Evolutionary conservation across 2,797 vertebrate genomes (phyloP), one percentile per base, ranked within the genome.

Genomic region (Microctenopoma lineatum): DNA sequence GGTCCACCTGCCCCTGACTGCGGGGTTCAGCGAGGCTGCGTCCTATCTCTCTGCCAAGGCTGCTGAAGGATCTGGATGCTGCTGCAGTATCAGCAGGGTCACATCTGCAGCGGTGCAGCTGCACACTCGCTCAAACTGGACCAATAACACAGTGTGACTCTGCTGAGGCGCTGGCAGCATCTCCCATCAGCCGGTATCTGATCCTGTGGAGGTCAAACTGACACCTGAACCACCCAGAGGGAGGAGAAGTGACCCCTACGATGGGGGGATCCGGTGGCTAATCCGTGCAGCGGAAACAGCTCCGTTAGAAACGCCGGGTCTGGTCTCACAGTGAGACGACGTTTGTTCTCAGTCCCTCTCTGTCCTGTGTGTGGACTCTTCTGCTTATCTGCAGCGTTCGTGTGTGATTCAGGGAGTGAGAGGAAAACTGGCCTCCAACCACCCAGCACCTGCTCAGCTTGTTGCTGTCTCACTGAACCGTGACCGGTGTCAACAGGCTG

Each of bases 1-100:
- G 52, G 48, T 32, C 46, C 70, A 75, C 61, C 68, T 77, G 65
- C 26, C 34, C 55, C 3, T 18, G 32, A 10, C 45, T 32, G 3
- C n/a, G 11, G 9, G 27, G 21, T 50, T 41, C 13, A 46, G 41
- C 8, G 26, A n/a, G 29, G 4, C 13, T 26, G 32, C 16, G 21
- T 18, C 15, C 32, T 66, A 50, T 75, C 58, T 67, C 38, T 64
- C 56, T 44, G 48, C 75, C 78, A 85, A 85, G 84, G 78, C 56
- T 74, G 54, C 67, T 18, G 60, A 14, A 51, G 48, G 66, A 53
- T 66, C 57, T 65, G 53, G 36, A 66, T 21, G 50, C 65, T 65
- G 50, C 48, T 7, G 25, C 36, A 13, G 0, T 72, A 69, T 84
- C 66, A 73, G 55, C 67, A 55, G 66, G 65, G 21, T 75, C 29